Evolutionary conservation across 2,113 vertebrate genomes (phyloP).

Genomic region (Python bivittatus): DNA sequence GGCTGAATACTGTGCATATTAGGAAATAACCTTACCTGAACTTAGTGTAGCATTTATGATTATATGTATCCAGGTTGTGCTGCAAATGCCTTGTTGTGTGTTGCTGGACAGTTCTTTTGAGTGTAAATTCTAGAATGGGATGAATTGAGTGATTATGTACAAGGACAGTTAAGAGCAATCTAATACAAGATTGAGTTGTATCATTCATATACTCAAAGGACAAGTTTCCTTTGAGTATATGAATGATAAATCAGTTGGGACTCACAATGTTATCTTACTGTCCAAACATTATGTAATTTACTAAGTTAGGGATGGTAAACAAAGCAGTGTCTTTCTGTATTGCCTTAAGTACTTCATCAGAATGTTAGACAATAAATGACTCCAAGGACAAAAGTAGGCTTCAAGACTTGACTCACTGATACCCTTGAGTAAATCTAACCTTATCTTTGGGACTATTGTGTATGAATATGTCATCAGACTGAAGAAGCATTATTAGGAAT

Average conservation of each 20-base stretch:
- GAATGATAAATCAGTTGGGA: neutral
- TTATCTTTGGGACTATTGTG: neutral
- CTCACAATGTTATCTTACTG: neutral
- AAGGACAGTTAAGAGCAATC: neutral
- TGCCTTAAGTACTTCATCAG: neutral
- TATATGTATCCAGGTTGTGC: neutral
- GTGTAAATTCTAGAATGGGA: neutral
- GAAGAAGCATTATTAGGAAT: neutral
- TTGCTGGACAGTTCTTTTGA: neutral
- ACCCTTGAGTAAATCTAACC: neutral
- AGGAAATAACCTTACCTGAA: neutral
- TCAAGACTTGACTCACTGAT: neutral
- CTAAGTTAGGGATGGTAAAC: neutral
- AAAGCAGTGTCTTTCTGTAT: neutral
- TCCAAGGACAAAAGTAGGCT: neutral
- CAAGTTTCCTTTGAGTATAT: neutral
- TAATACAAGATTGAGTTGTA: neutral
- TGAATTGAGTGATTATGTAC: neutral
- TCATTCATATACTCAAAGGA: too few species aligned
- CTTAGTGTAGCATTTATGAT: neutral
- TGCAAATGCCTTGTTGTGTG: neutral
- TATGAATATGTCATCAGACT: neutral
- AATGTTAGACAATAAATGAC: neutral
- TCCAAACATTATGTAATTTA: conserved; percentile 15
- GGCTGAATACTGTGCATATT: too few species aligned